Conservation (phyloP, 2,888 invertebrate genomes). For the Tiphia femorata region DNA sequence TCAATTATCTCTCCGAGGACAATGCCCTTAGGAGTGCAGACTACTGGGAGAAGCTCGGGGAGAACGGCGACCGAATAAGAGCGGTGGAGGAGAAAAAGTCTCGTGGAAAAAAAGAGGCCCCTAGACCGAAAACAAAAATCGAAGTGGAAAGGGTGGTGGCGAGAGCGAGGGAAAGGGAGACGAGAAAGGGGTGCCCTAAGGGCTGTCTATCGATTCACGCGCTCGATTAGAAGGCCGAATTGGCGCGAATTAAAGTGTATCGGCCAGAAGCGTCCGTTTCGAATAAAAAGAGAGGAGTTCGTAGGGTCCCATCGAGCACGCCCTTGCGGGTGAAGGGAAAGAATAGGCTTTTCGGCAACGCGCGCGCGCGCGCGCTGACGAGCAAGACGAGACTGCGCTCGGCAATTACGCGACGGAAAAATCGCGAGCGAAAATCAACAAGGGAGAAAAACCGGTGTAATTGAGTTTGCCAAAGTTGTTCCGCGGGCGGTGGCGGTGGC, state of each 20-base stretch:
- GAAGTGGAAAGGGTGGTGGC: neutral
- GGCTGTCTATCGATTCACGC: conserved; percentile 62
- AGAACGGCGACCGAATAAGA: too few relatives aligned
- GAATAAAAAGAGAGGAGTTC: too few relatives aligned
- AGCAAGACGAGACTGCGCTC: conserved; percentile 25
- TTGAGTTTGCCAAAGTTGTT: conserved; percentile 47
- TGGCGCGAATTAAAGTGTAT: conserved; percentile 54
- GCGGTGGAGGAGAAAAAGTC: too few relatives aligned
- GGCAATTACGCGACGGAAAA: conserved; percentile 41
- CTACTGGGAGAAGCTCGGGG: too few relatives aligned
- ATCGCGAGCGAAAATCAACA: conserved; percentile 51
- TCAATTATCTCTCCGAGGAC: too few relatives aligned
- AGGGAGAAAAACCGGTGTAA: conserved; percentile 43
- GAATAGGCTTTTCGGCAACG: too few relatives aligned
- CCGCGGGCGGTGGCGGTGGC: conserved; percentile 26
- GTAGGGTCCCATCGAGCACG: conserved; percentile 1
- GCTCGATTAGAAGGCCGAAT: conserved; percentile 58
- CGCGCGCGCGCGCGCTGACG: conserved; percentile 4
- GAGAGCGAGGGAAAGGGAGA: neutral
- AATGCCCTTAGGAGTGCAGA: too few relatives aligned
- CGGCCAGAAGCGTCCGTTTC: too few relatives aligned
- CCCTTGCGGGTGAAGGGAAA: too few relatives aligned
- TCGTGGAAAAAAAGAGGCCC: conserved; percentile 6
- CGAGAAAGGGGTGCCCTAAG: too few relatives aligned
- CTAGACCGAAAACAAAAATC: neutral